Evolutionary conservation across 2,113 vertebrate genomes (phyloP), one percentile per base, ranked within the genome.

Genomic region (Furnarius figulus): DNA sequence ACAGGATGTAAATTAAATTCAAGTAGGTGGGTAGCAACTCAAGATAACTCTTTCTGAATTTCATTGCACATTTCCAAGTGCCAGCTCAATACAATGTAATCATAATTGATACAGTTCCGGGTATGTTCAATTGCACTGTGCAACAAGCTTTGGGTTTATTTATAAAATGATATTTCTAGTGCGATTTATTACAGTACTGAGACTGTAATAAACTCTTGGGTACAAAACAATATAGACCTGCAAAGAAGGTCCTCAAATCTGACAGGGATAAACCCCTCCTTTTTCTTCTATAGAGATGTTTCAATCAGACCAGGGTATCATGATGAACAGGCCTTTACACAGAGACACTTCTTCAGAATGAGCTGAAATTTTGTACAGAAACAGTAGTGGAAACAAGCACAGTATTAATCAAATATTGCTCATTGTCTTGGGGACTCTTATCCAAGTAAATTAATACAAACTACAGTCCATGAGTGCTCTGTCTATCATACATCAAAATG

Each of bases 151-250:
- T 31, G 20, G 21, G 58, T 78, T 91, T 89, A 65, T 61, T 82
- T 82, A 85, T 61, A 63, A 96, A 91, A 91, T 72, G 2, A 35
- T 82, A 73, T 72, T 95, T 96, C 30, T 82, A 25, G 44, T 91
- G 24, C n/a, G 68, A 59, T 50, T 82, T 73, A 85, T 73, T 91
- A 56, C 42, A 79, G 33, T 73, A 56, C n/a, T 76, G 49, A 89
- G 58, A 72, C 39, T 33, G 30, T 27, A 70, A 89, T 55, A 91
- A 93, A 82, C 14, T 68, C 19, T 55, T 65, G 11, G 6, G 8
- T 15, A 52, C 6, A 72, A 89, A 94, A 35, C 37, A 91, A 59
- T 67, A 33, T 63, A 47, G 87, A 35, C 30, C 42, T 89, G 52
- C 6, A 81, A 68, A 89, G 30, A 75, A 68, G 4, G 82, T 93